Evolutionary conservation across 64 coral and sea anemone species (phyloP).

Genomic region (Stichodactyla mertensii): DNA sequence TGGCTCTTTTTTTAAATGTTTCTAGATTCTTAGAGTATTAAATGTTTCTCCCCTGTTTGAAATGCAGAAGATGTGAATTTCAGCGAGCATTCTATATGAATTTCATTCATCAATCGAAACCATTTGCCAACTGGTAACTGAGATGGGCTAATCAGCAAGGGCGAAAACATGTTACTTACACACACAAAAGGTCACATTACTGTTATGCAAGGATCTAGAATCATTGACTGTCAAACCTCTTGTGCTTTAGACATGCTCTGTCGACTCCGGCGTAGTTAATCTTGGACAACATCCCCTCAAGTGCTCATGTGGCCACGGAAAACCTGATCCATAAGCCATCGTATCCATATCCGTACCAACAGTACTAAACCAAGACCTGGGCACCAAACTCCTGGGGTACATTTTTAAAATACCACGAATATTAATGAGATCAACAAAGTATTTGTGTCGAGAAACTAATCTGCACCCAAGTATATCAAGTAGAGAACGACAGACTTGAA

Average conservation of each 20-base stretch:
- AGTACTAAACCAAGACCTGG: background rate
- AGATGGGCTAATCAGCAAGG: background rate
- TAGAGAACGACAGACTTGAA: background rate
- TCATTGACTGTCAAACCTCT: background rate
- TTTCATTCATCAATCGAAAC: background rate
- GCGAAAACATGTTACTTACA: background rate
- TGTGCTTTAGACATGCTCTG: background rate
- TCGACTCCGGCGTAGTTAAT: background rate
- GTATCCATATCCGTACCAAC: background rate
- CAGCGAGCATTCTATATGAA: too few species aligned
- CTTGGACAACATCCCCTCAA: background rate
- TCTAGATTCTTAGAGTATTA: too few species aligned
- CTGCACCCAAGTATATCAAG: background rate
- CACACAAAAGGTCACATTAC: conserved; percentile 4
- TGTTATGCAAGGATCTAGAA: background rate
- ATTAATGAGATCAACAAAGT: background rate
- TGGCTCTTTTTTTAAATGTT: too few species aligned
- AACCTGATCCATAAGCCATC: background rate
- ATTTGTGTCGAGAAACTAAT: background rate
- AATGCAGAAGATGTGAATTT: too few species aligned
- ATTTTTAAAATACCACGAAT: background rate
- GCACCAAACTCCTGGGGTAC: background rate
- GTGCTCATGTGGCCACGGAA: background rate
- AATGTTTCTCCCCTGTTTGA: too few species aligned
- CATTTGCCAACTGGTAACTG: background rate